These are phyloP conservation scores for Ageneiosus marmoratus DNA, from an alignment of 2,113 vertebrate species.

Conservation along the genomic window DNA sequence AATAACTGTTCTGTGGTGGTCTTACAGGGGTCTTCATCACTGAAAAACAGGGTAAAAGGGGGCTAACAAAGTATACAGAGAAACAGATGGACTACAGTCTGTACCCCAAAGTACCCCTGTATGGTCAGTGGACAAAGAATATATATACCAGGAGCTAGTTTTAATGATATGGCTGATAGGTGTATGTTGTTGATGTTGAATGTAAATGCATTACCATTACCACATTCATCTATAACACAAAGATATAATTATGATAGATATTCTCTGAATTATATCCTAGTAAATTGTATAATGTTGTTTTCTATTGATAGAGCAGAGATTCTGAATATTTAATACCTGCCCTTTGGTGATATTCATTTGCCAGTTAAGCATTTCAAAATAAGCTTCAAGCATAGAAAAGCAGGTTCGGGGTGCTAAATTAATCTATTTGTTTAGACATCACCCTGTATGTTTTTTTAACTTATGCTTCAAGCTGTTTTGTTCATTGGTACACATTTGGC, in stretches of 20 bases:
- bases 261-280: background rate
- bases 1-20: too few relatives aligned
- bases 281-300: background rate
- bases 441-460: background rate
- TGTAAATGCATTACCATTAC: background rate
- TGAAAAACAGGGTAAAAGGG: too few relatives aligned
- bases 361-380: background rate
- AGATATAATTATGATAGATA: background rate
- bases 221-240: too few relatives aligned
- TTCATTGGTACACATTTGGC: background rate
- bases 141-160: too few relatives aligned
- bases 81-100: too few relatives aligned
- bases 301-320: background rate
- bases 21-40: too few relatives aligned
- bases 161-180: too few relatives aligned
- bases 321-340: background rate
- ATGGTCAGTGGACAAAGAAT: too few relatives aligned
- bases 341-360: background rate
- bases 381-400: background rate
- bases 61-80: too few relatives aligned
- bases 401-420: background rate
- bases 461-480: background rate
- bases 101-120: too few relatives aligned
- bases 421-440: background rate
- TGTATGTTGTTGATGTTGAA: background rate